These are phyloP conservation scores for Drosophila micromelanica DNA, from an alignment of 1,140 invertebrate genomes.

Conservation along the genomic window DNA sequence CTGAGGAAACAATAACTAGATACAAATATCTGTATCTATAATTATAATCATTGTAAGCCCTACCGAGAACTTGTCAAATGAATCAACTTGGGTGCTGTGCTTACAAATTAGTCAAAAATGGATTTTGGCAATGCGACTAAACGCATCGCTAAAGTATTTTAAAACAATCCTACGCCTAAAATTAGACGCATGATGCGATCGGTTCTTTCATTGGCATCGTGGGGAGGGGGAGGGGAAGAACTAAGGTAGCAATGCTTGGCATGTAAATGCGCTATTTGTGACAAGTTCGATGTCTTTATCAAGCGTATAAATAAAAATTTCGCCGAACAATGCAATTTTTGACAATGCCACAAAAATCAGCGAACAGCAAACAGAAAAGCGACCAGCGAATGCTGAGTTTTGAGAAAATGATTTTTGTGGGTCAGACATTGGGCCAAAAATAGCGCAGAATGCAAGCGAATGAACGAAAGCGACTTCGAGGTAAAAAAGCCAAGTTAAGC, in stretches of 20 bases:
- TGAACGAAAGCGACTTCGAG: slow-evolving; percentile 45
- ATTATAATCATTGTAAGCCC: too few relatives aligned
- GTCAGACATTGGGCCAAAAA: slow-evolving; percentile 78
- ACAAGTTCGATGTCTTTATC: slow-evolving; percentile 84
- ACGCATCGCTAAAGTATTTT: background rate
- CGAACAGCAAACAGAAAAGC: slow-evolving; percentile 24
- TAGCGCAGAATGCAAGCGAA: slow-evolving; percentile 47
- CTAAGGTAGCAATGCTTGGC: slow-evolving; percentile 60
- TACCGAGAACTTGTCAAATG: slow-evolving; percentile 44
- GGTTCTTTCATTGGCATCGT: background rate
- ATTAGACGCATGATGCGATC: slow-evolving; percentile 78
- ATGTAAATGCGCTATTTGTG: slow-evolving; percentile 73
- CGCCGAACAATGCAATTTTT: slow-evolving; percentile 70
- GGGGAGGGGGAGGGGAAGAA: slow-evolving; percentile 39
- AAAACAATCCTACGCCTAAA: slow-evolving; percentile 59
- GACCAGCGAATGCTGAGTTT: slow-evolving; percentile 50
- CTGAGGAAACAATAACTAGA: too few relatives aligned
- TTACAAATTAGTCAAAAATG: slow-evolving; percentile 57
- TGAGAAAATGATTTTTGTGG: slow-evolving; percentile 68
- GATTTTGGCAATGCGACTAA: slow-evolving; percentile 35
- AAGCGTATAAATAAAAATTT: slow-evolving; percentile 72
- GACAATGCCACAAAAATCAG: slow-evolving; percentile 68
- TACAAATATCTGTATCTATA: background rate
- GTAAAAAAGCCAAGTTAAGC: slow-evolving; percentile 18
- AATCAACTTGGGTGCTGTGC: slow-evolving; percentile 26